Evolutionary conservation across 1,140 invertebrate species (phyloP).

Genomic region (Musca vetustissima): DNA sequence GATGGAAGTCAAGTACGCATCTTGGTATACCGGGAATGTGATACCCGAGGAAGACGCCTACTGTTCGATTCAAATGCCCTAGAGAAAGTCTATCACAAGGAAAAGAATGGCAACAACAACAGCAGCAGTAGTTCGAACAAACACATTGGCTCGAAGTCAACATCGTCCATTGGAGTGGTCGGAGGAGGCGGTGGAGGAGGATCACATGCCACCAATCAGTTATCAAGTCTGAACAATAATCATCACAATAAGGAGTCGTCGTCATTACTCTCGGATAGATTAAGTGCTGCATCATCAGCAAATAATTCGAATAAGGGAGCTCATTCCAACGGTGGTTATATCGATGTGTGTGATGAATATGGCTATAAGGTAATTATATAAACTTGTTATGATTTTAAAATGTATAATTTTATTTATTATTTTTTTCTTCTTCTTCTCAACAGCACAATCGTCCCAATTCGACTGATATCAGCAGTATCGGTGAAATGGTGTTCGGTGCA

Average conservation of each 20-base stretch:
- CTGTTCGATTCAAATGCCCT: constrained; percentile 82
- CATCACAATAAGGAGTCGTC: background rate
- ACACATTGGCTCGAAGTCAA: background rate
- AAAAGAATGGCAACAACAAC: constrained; percentile 29
- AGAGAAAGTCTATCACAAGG: constrained; percentile 57
- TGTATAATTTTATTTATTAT: background rate
- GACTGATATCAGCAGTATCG: constrained; percentile 70
- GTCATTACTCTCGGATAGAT: background rate
- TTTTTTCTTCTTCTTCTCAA: constrained; percentile 30
- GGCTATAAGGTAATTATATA: constrained; percentile 43
- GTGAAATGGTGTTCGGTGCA: constrained; percentile 89
- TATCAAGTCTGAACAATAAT: constrained; percentile 15
- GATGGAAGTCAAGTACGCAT: constrained; percentile 71
- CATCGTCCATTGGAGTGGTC: background rate
- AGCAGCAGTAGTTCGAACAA: constrained; percentile 1
- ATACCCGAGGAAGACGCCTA: constrained; percentile 75
- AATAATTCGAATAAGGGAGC: constrained; percentile 40
- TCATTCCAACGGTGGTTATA: constrained; percentile 49
- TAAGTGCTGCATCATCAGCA: background rate
- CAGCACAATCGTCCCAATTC: constrained; percentile 65
- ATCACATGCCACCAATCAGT: background rate
- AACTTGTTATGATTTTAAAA: background rate
- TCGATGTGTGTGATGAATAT: constrained; percentile 51
- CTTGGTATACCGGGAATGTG: constrained; percentile 82
- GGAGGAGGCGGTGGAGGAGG: background rate